Base-by-base conservation (phyloP, 1,140 invertebrate genomes). In the Charaxes varanes region DNA sequence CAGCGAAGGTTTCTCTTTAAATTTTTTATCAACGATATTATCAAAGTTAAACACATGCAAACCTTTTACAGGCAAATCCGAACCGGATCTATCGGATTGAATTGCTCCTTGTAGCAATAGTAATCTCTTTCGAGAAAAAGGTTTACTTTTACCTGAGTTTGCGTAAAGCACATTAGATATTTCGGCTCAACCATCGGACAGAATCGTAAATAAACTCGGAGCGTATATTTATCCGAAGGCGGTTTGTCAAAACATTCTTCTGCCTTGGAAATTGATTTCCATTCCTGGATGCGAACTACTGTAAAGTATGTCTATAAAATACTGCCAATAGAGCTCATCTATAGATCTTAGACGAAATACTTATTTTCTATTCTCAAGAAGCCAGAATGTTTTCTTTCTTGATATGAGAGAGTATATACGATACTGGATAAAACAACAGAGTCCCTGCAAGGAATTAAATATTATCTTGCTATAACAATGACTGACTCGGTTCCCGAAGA, bases 181-280 rank as follows among this genome's bases (percentile, higher is more conserved):
- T 17, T 23, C n/a, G 26, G 15, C n/a, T 42, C 12, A 35, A 19
- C 28, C 40, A 46, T 58, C 54, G 52, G 56, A 59, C 30, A 41
- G 21, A 32, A 21, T 36, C 42, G 50, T 55, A 58, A 56, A 53
- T 46, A 49, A 59, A 46, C 52, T 40, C 28, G 24, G 40, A 35
- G 15, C 23, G 23, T 26, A 31, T 44, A 52, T 60, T 60, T 62
- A 66, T 68, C 55, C 60, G 53, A 49, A 32, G 52, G 15, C 54
- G 37, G 40, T 56, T n/a, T 70, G 64, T 68, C 60, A 66, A 57
- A 73, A 70, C 53, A 68, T 52, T 40, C 37, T n/a, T n/a, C n/a
- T n/a, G n/a, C n/a, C n/a, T n/a, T n/a, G n/a, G n/a, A n/a, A n/a
- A n/a, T n/a, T n/a, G n/a, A n/a, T n/a, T n/a, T n/a, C n/a, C n/a